A percentile compares a stretch with the other conserved stretches of the same genome.
Evolutionary conservation across 2,797 vertebrate species (phyloP).

Genomic region (Prionace glauca): DNA sequence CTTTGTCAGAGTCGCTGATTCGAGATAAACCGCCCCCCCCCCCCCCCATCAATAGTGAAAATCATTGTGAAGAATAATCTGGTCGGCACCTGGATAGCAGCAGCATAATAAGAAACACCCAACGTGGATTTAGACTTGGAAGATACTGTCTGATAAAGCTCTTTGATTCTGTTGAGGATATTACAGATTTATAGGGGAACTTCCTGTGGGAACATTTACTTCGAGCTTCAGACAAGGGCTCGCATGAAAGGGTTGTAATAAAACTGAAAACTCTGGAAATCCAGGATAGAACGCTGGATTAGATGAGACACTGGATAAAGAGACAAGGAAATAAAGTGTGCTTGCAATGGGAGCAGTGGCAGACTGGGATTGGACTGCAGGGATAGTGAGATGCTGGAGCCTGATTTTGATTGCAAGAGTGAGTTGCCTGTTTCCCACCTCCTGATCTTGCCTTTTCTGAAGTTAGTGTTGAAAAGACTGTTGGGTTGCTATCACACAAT

Average conservation of each 20-base stretch:
- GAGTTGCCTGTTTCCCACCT: background rate
- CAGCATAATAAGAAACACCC: background rate
- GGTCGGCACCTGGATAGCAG: background rate
- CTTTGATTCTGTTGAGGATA: constrained; percentile 15
- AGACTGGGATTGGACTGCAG: background rate
- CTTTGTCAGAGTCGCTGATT: background rate
- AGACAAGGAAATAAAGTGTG: background rate
- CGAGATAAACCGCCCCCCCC: background rate
- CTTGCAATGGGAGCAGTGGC: background rate
- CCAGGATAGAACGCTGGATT: background rate
- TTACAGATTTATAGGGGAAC: constrained; percentile 5
- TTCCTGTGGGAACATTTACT: constrained; percentile 10
- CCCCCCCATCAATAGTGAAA: background rate
- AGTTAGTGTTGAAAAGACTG: background rate
- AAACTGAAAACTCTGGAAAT: constrained; percentile 1
- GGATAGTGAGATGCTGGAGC: background rate
- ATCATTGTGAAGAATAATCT: background rate
- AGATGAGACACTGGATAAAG: constrained; percentile 14
- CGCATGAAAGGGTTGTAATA: background rate
- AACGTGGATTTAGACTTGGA: background rate
- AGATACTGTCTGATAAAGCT: background rate
- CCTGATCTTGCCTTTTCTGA: background rate
- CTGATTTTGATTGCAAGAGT: background rate
- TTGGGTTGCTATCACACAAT: no score
- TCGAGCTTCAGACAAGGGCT: constrained; percentile 14